These are phyloP conservation scores for Calephelis nemesis DNA, from an alignment of 1,140 invertebrate genomes.

Conservation along the genomic window DNA sequence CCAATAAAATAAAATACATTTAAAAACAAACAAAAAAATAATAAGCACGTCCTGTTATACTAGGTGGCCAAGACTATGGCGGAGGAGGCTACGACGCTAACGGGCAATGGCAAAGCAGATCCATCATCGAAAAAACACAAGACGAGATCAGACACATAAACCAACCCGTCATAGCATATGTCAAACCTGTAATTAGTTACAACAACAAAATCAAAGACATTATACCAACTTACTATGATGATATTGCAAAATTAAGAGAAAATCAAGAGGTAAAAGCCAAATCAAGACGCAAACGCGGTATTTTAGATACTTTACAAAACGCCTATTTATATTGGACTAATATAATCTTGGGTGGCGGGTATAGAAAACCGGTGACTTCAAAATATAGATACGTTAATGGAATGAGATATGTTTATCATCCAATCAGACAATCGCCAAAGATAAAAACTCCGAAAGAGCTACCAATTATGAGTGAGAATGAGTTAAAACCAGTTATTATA, in stretches of 20 bases:
- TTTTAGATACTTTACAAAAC: conserved; percentile 54
- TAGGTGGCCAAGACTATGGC: conserved; percentile 60
- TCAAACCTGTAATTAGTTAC: conserved; percentile 41
- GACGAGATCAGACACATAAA: conserved; percentile 29
- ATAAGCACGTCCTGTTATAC: conserved; percentile 34
- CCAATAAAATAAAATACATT: conserved; percentile 40
- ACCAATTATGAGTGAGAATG: conserved; percentile 35
- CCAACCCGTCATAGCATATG: conserved; percentile 42
- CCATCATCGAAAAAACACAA: conserved; percentile 50
- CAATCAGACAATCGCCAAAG: conserved; percentile 38
- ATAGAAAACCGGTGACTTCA: conserved; percentile 37
- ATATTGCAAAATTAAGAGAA: conserved; percentile 28
- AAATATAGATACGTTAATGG: conserved; percentile 60
- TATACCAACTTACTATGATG: conserved; percentile 34
- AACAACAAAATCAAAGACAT: conserved; percentile 33
- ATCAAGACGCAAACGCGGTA: conserved; percentile 48
- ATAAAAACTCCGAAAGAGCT: conserved; percentile 43
- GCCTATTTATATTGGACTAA: conserved; percentile 55
- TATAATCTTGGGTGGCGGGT: conserved; percentile 43
- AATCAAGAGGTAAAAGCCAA: conserved; percentile 26
- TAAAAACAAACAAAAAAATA: conserved; percentile 30
- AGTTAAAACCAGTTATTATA: conserved; percentile 48
- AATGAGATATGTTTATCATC: conserved; percentile 56
- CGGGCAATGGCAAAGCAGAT: conserved; percentile 72
- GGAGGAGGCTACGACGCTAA: conserved; percentile 70